Percentiles rank a stretch among this genome's conserved stretches.
Evolutionary conservation across 2,888 invertebrate genomes (phyloP).

Genomic region (Xestia xanthographa): DNA sequence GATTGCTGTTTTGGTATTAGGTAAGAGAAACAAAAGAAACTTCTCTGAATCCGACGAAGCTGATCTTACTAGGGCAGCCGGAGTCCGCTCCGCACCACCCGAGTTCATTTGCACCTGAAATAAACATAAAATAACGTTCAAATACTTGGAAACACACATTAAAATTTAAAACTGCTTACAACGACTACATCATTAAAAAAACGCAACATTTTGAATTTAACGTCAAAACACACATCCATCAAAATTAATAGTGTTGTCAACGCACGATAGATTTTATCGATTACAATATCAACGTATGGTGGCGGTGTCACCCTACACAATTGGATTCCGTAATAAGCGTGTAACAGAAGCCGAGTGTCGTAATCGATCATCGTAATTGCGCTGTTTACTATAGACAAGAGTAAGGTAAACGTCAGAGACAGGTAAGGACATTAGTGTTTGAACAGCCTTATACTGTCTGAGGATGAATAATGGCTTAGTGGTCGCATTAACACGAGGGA

Average conservation of each 20-base stretch:
- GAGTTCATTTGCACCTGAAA: slow-evolving; percentile 63
- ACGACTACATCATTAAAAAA: slow-evolving; percentile 29
- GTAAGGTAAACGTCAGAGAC: slow-evolving; percentile 82
- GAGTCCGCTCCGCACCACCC: not conserved
- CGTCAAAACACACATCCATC: slow-evolving; percentile 75
- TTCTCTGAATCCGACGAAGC: slow-evolving; percentile 61
- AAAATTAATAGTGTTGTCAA: slow-evolving; percentile 82
- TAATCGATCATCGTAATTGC: slow-evolving; percentile 85
- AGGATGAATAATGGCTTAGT: slow-evolving; percentile 72
- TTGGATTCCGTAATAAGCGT: slow-evolving; percentile 76
- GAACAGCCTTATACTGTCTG: slow-evolving; percentile 73
- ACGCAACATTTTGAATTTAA: slow-evolving; percentile 32
- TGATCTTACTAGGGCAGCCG: not conserved
- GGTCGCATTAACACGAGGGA: slow-evolving; percentile 72
- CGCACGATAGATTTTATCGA: slow-evolving; percentile 78
- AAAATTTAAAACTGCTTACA: slow-evolving; percentile 29
- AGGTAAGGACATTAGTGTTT: slow-evolving; percentile 82
- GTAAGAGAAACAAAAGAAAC: slow-evolving; percentile 49
- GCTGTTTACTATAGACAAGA: slow-evolving; percentile 73
- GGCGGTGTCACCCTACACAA: slow-evolving; percentile 73
- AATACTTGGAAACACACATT: slow-evolving; percentile 47
- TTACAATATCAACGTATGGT: slow-evolving; percentile 71
- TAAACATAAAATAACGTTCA: slow-evolving; percentile 52
- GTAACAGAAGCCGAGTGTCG: slow-evolving; percentile 79
- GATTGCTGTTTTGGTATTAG: not conserved